A percentile compares a stretch with the other conserved stretches of the same genome.
Conservation (phyloP, 2,113 vertebrate species). For the Burhinus bistriatus region DNA sequence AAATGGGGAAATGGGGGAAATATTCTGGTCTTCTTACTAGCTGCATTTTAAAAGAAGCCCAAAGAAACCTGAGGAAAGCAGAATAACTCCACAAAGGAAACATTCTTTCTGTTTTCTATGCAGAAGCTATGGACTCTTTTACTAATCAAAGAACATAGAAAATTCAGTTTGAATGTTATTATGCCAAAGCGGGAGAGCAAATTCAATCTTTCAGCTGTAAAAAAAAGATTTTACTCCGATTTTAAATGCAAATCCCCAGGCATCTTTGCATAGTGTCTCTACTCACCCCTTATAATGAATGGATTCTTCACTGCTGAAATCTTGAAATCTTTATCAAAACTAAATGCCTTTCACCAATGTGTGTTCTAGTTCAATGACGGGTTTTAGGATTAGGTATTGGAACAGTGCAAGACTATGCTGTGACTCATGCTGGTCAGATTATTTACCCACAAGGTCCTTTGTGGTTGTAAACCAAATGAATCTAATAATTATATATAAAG, state of each 20-base stretch:
- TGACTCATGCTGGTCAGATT: constrained; percentile 6
- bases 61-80: not conserved
- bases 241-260: constrained; percentile 54
- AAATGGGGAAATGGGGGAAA: not conserved
- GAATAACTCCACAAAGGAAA: constrained; percentile 46
- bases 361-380: constrained; percentile 7
- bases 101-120: constrained; percentile 2
- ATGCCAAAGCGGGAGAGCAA: constrained; percentile 22
- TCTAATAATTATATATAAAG: constrained; percentile 13
- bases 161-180: constrained; percentile 52
- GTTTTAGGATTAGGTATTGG: not conserved
- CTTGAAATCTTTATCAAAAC: constrained; percentile 51
- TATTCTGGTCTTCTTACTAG: not conserved
- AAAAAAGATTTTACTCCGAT: constrained; percentile 39
- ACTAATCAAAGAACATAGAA: constrained; percentile 49
- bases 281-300: constrained; percentile 23
- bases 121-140: not conserved
- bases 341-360: not conserved
- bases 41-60: not conserved
- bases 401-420: not conserved
- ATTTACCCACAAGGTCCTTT: not conserved
- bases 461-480: not conserved
- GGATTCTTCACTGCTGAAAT: constrained; percentile 38
- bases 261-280: constrained; percentile 20
- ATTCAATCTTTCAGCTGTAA: constrained; percentile 39